A percentile compares a stretch with the other conserved stretches of the same genome.
Conservation (phyloP, 2,797 vertebrate species). For the Artibeus lituratus region DNA sequence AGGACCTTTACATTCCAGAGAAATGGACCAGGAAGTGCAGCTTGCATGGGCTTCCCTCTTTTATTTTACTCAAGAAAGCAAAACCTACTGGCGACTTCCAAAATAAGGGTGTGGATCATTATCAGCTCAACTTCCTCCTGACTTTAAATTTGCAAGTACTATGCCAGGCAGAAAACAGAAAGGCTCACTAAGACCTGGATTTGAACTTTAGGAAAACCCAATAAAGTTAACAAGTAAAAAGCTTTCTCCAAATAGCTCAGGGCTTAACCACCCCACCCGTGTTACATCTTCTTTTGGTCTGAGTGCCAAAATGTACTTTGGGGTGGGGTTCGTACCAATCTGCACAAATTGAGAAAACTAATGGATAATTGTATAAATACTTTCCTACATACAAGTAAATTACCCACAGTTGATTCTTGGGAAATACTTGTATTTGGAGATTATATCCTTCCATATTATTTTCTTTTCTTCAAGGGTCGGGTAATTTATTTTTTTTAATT, state of each 20-base stretch:
- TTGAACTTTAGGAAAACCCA: conserved; percentile 12
- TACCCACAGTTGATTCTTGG: background rate
- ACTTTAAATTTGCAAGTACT: conserved; percentile 16
- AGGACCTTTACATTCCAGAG: background rate
- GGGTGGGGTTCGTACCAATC: background rate
- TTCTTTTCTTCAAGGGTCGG: background rate
- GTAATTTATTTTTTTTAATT: background rate
- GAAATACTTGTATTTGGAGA: background rate
- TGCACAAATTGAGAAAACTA: conserved; percentile 19
- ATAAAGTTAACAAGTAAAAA: background rate
- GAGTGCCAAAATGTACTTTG: background rate
- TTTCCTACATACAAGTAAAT: background rate
- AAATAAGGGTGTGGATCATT: background rate
- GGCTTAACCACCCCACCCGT: background rate
- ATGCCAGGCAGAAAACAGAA: background rate
- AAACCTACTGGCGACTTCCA: background rate
- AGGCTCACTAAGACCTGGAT: background rate
- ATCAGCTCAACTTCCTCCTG: background rate
- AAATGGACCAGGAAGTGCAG: background rate
- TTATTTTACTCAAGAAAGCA: background rate
- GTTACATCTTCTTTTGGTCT: background rate
- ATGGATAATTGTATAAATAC: background rate
- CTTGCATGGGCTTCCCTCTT: background rate
- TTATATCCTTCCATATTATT: background rate
- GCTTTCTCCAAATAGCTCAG: background rate